Evolutionary conservation across 64 coral and sea anemone genomes (phyloP).

Genomic region (Dendronephthya gigantea): DNA sequence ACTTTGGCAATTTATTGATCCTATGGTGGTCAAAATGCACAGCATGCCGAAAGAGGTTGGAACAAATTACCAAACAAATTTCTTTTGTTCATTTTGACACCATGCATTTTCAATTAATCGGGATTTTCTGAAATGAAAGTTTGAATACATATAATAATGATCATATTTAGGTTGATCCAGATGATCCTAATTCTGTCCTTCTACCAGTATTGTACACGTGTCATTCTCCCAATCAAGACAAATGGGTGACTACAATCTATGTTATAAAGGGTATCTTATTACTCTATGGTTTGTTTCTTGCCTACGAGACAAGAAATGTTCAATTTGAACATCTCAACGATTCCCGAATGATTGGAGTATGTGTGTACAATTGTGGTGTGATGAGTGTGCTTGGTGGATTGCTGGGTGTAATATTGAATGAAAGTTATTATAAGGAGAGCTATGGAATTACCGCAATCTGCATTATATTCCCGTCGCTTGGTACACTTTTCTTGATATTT

Average conservation of each 20-base stretch:
- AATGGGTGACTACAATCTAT: slow-evolving; percentile 73
- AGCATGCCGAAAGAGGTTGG: slow-evolving; percentile 18
- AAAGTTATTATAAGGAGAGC: slow-evolving; percentile 40
- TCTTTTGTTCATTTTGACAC: too few species aligned
- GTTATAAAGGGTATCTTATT: slow-evolving; percentile 72
- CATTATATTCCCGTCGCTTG: slow-evolving; percentile 61
- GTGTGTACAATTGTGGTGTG: slow-evolving; percentile 87
- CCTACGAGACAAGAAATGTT: slow-evolving; percentile 89
- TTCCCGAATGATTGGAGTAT: slow-evolving; percentile 80
- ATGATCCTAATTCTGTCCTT: slow-evolving; percentile 1
- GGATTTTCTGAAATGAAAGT: too few species aligned
- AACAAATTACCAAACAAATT: neutral
- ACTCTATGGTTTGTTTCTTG: slow-evolving; percentile 85
- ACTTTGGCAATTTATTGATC: slow-evolving; percentile 64
- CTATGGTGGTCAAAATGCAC: slow-evolving; percentile 8
- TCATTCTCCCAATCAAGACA: slow-evolving; percentile 25
- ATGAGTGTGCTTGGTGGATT: slow-evolving; percentile 57
- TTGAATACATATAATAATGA: neutral
- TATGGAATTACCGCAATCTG: slow-evolving; percentile 60
- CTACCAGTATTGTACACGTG: slow-evolving; percentile 43
- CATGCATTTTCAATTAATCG: too few species aligned
- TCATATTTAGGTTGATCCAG: slow-evolving; percentile 27
- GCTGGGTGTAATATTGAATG: slow-evolving; percentile 42
- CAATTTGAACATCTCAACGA: slow-evolving; percentile 82
- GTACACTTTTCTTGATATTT: slow-evolving; percentile 65